Evolutionary conservation across 2,113 vertebrate genomes (phyloP), one percentile per base, ranked within the genome.

Genomic region (Pluvianellus socialis): DNA sequence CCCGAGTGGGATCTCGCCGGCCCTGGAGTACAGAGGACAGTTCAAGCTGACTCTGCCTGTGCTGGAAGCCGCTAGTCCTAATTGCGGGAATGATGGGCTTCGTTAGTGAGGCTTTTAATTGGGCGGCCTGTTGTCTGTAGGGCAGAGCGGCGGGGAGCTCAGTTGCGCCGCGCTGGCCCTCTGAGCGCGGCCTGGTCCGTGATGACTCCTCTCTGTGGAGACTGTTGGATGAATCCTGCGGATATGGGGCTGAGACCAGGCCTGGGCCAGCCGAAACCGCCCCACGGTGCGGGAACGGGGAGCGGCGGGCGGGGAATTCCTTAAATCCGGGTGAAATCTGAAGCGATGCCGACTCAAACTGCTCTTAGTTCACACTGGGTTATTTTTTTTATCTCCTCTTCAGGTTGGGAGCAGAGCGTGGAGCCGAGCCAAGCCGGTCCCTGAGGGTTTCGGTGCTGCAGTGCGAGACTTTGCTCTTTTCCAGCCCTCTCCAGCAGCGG

Each of bases 201-300:
- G 97, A 98, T 98, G 97, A 97, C 63, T 67, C 87, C 27, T 16
- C 7, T 50, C 13, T 86, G 38, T 81, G 97, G 95, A 97, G 97
- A 98, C 97, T 26, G 92, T 32, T 94, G 97, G 91, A 98, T 98
- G 97, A 98, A 86, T 97, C 97, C 92, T 97, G 97, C 95, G 97
- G 97, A 98, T 98, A 98, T 98, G 97, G 97, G 97, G 96, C 97
- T 98, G 97, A 98, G 97, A 92, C 94, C 75, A 32, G 94, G 87
- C n/a, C 0, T 1, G 10, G 19, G 5, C 16, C 2, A 10, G n/a
- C 68, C 15, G 3, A 20, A 75, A 14, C 2, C 17, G 0, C 38
- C 2, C 7, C 6, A 0, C 1, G 2, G 19, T 4, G 27, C 0
- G 0, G 53, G 38, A 9, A 17, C 45, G 12, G 58, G 24, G 42